A percentile compares a stretch with the other conserved stretches of the same genome.
These are phyloP conservation scores for Drymodes brunneopygia DNA, from an alignment of 2,113 vertebrate genomes.

Conservation along the genomic window DNA sequence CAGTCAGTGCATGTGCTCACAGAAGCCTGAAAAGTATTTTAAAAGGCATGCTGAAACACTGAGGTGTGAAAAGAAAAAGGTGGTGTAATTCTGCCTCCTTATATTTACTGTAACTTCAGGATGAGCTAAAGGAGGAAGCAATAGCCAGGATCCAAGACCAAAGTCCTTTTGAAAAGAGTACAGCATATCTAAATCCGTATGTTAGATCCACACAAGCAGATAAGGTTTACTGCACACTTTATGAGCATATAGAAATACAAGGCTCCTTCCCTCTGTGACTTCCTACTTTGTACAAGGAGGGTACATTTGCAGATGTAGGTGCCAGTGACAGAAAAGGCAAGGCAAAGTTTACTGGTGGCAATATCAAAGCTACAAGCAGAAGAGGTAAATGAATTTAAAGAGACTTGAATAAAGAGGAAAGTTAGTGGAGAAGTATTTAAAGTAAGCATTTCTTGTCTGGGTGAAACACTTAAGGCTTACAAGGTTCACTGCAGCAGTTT, in stretches of 20 bases:
- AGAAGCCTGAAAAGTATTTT: rapidly evolving
- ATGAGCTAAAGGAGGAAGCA: neutral
- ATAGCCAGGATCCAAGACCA: neutral
- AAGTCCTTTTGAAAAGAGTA: neutral
- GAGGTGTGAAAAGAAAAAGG: neutral
- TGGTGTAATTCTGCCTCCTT: neutral
- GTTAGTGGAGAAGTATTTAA: neutral
- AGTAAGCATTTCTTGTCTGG: neutral
- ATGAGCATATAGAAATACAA: neutral
- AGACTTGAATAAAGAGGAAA: neutral
- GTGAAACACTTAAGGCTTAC: neutral
- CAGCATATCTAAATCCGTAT: neutral
- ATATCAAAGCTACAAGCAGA: neutral
- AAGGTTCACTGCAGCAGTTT: neutral
- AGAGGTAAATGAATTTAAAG: neutral
- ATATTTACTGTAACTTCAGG: neutral
- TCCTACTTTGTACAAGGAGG: neutral
- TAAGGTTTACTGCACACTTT: neutral
- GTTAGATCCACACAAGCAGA: neutral
- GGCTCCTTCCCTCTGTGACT: neutral
- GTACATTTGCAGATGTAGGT: neutral
- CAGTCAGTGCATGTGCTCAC: rapidly evolving
- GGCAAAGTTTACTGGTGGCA: neutral
- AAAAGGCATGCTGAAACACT: neutral
- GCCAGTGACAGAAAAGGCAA: neutral